A percentile compares a stretch with the other conserved stretches of the same genome.
These are phyloP conservation scores for Aleiodes sp. DNA, from an alignment of 1,140 invertebrate species.

Conservation along the genomic window DNA sequence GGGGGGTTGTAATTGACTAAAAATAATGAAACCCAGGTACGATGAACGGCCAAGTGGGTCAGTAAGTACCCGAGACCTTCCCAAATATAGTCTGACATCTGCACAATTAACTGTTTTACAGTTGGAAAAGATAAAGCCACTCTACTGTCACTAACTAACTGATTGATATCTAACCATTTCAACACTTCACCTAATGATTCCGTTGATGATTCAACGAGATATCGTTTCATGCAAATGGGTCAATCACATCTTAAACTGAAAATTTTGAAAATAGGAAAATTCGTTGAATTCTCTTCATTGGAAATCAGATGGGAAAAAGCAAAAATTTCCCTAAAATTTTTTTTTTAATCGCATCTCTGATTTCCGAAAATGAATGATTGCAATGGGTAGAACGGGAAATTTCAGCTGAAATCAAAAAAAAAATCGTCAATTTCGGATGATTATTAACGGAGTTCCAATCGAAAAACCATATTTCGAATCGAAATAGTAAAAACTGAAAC, in stretches of 20 bases:
- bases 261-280: too few species aligned
- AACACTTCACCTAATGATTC: background rate
- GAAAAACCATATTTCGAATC: too few species aligned
- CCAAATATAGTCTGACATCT: conserved; percentile 56
- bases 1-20: conserved; percentile 41
- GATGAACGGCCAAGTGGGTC: conserved; percentile 54
- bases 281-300: too few species aligned
- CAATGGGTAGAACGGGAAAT: too few species aligned
- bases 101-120: conserved; percentile 8
- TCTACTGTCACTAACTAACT: background rate
- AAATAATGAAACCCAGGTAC: conserved; percentile 45
- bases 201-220: background rate
- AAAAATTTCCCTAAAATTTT: too few species aligned
- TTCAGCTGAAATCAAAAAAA: too few species aligned
- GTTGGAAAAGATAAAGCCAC: background rate
- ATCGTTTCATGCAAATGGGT: background rate
- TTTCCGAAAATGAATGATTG: too few species aligned
- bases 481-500: too few species aligned
- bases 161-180: background rate
- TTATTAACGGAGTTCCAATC: too few species aligned
- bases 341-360: too few species aligned
- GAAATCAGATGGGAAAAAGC: too few species aligned
- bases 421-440: too few species aligned
- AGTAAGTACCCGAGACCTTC: conserved; percentile 50
- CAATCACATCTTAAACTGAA: background rate